phyloP scores from a whole-genome alignment of 2,888 invertebrate genomes.

The Drosophila multiciliata region DNA sequence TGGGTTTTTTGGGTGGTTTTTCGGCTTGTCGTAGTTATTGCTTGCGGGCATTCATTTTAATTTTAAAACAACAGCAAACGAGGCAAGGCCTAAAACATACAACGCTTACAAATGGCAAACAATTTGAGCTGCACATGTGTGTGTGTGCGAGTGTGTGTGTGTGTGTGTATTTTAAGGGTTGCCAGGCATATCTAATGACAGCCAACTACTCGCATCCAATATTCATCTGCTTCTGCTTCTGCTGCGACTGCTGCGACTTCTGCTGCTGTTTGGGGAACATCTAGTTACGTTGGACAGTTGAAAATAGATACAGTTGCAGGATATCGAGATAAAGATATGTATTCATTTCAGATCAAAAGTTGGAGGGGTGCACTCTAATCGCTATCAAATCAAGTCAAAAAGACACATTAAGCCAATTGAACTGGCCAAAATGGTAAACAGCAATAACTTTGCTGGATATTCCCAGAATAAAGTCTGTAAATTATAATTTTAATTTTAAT shows the following conservation, averaged over 20 bases:
- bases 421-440: neutral
- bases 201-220: slow-evolving; percentile 57
- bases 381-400: neutral
- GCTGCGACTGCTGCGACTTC: too few relatives aligned
- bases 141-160: slow-evolving; percentile 4
- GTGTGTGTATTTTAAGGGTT: slow-evolving; percentile 63
- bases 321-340: neutral
- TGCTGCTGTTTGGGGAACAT: slow-evolving; percentile 2
- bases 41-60: slow-evolving; percentile 81
- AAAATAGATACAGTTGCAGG: neutral
- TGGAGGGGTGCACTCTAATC: neutral
- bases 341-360: neutral
- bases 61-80: slow-evolving; percentile 79
- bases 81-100: slow-evolving; percentile 72
- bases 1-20: slow-evolving; percentile 31
- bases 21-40: slow-evolving; percentile 79
- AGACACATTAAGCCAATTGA: neutral
- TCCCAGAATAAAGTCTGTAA: neutral
- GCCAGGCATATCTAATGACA: slow-evolving; percentile 65
- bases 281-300: neutral
- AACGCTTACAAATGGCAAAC: slow-evolving; percentile 82
- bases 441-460: neutral
- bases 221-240: slow-evolving; percentile 23
- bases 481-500: neutral
- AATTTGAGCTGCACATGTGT: slow-evolving; percentile 60